phyloP scores from a whole-genome alignment of 53 echinoderm and acorn worm species.

The Hippasteria phrygiana region DNA sequence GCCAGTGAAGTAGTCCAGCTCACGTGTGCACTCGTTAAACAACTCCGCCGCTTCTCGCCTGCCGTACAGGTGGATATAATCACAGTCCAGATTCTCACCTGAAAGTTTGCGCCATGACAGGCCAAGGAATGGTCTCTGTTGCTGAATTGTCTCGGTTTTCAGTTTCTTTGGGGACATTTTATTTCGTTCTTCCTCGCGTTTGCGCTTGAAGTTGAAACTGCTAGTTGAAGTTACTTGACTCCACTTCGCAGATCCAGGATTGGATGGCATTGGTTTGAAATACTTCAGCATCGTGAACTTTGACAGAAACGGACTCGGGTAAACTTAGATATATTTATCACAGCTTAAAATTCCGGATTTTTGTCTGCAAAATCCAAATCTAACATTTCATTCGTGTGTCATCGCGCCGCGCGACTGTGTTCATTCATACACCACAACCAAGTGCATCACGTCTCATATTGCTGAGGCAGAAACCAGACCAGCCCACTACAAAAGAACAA shows the following conservation, averaged over 20 bases:
- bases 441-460: not conserved
- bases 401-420: no score
- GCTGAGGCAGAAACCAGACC: constrained; percentile 2
- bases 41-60: constrained; percentile 72
- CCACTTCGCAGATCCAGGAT: no score
- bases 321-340: no score
- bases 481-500: not conserved
- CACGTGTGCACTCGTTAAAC: constrained; percentile 66
- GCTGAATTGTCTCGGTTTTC: not conserved
- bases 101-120: constrained; percentile 43
- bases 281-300: not conserved
- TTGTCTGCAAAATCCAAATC: no score
- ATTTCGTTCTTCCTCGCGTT: not conserved
- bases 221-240: no score
- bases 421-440: not conserved
- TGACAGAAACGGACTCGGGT: no score
- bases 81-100: constrained; percentile 87
- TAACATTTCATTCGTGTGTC: no score
- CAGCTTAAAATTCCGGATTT: no score
- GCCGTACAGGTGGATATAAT: constrained; percentile 70
- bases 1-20: constrained; percentile 81
- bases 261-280: not conserved
- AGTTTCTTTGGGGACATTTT: not conserved
- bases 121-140: not conserved
- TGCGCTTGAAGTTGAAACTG: not conserved